A percentile compares a stretch with the other conserved stretches of the same genome.
phyloP scores from a whole-genome alignment of 2,888 invertebrate genomes.

The Laspeyria flexula region DNA sequence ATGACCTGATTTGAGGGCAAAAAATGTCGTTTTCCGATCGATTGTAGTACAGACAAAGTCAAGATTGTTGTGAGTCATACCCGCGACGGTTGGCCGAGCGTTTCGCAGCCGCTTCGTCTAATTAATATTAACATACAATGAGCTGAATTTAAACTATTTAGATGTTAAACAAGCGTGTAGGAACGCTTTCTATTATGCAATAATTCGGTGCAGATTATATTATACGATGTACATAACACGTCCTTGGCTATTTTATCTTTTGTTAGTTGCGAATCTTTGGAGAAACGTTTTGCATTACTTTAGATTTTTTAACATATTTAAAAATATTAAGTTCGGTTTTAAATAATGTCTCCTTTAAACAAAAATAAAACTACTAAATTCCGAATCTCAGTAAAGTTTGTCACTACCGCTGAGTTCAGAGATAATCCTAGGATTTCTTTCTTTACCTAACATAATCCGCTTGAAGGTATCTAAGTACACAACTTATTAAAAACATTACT shows the following conservation, averaged over 20 bases:
- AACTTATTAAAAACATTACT: conserved; percentile 11
- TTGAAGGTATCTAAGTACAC: neutral
- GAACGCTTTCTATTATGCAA: conserved; percentile 49
- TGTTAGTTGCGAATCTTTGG: conserved; percentile 32
- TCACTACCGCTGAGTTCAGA: too few relatives aligned
- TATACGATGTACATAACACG: conserved; percentile 26
- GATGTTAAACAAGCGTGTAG: conserved; percentile 24
- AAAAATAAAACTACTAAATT: too few relatives aligned
- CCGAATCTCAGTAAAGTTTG: too few relatives aligned
- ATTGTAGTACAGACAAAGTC: conserved; percentile 45
- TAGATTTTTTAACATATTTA: conserved; percentile 8
- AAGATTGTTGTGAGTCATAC: conserved; percentile 47
- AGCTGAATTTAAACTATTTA: conserved; percentile 30
- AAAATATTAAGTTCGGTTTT: neutral
- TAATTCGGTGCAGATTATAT: conserved; percentile 35
- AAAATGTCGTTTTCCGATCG: conserved; percentile 47
- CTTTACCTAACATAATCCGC: neutral
- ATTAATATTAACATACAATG: conserved; percentile 57
- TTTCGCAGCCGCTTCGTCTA: conserved; percentile 29
- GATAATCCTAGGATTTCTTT: neutral
- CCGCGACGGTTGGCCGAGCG: conserved; percentile 25
- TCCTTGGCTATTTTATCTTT: conserved; percentile 35
- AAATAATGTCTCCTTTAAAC: neutral
- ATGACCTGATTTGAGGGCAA: conserved; percentile 45
- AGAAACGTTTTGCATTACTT: conserved; percentile 22